Conservation (phyloP, 2,888 invertebrate genomes). For the Abrostola tripartita region DNA sequence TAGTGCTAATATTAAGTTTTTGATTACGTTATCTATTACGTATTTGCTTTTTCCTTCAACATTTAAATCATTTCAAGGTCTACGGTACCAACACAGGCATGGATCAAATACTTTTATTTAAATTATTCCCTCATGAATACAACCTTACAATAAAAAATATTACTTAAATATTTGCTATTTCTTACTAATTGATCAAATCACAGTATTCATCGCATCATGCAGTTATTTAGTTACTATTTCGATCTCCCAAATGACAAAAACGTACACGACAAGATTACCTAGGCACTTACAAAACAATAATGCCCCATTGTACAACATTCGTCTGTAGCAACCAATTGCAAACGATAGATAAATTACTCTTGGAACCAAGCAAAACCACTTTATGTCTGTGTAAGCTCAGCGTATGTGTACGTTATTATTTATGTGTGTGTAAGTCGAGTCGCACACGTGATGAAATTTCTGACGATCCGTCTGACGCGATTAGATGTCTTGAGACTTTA, state of each 20-base stretch:
- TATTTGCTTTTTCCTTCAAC: no score
- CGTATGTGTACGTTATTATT: conserved; percentile 13
- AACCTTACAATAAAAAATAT: no score
- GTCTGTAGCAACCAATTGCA: conserved; percentile 30
- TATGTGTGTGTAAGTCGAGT: conserved; percentile 14
- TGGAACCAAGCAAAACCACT: conserved; percentile 30
- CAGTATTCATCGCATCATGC: not conserved
- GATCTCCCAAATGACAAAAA: conserved; percentile 4
- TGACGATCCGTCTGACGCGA: conserved; percentile 16
- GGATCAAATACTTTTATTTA: no score
- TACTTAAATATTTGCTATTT: no score
- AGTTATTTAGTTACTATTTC: not conserved
- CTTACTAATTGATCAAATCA: no score
- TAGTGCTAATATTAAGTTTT: no score
- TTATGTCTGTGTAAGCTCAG: conserved; percentile 7
- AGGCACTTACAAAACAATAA: conserved; percentile 24
- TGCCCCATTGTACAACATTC: conserved; percentile 27
- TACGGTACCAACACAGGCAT: no score
- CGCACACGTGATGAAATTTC: conserved; percentile 27
- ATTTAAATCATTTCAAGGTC: no score
- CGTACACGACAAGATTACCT: conserved; percentile 3
- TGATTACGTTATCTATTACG: no score
- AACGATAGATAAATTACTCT: conserved; percentile 43
- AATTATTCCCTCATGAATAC: no score
- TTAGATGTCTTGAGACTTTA: conserved; percentile 22